Base-by-base conservation (phyloP, 1,140 invertebrate genomes). In the Steinernema khuongi region DNA sequence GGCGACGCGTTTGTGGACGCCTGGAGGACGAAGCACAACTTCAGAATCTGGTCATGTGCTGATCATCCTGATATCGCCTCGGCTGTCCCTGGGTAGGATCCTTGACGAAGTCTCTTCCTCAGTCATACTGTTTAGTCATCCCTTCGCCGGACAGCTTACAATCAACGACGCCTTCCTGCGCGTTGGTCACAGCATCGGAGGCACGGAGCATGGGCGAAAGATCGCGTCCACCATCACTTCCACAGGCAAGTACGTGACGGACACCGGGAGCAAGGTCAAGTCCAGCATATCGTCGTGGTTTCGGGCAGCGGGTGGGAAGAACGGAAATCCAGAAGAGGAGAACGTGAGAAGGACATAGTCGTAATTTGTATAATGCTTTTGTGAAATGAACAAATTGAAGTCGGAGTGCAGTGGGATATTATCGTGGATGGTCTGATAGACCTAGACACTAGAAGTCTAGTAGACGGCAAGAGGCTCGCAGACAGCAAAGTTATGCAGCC, bases 151-250 rank as follows among this genome's bases (percentile, higher is more conserved):
- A 26, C 92, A 95, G 81, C 86, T 97, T 0, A 95, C 92, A 33
- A 91, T 97, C 1, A 90, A 92, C 67, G 96, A 98, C 87, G 94
- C 97, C 90, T 94, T 94, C 86, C 86, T 96, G 1, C 90, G 92
- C 81, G 88, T 96, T 67, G 90, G 92, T 17, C 93, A 95, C 85
- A 93, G 93, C 36, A 93, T 97, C 90, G 93, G 94, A 80, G 94
- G 91, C 81, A 93, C 92, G 32, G 94, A 96, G 87, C 90, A 93
- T 77, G 94, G 94, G 0, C 89, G 93, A 70, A 94, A 94, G 87
- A 89, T 97, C 31, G 94, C 94, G 85, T 92, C 94, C 87, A 94
- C 94, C 0, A 92, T 96, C 83, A 90, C 90, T 41, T 92, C 90
- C 67, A 96, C 94, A 0, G 92, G 73, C 33, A 77, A 76, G 70